Conservation (phyloP, 2,797 vertebrate species). For the Eleutherodactylus coqui region DNA sequence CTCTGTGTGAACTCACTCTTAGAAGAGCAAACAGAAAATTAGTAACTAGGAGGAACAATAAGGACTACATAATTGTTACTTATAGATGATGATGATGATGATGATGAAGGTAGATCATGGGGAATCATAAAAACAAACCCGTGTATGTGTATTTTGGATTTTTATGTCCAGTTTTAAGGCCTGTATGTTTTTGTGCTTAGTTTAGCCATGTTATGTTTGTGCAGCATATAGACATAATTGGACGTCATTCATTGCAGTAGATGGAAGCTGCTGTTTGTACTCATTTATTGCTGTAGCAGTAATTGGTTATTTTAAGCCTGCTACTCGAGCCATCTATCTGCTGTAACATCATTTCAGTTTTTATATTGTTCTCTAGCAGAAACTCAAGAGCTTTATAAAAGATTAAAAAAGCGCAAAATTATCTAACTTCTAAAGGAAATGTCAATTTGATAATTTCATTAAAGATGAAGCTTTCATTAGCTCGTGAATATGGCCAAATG, state of each 20-base stretch:
- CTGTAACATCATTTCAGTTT: neutral
- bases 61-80: no score
- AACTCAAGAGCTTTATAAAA: neutral
- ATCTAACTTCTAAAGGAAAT: conserved; percentile 28
- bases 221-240: neutral
- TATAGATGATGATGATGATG: no score
- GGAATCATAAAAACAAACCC: no score
- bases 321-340: neutral
- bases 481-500: neutral
- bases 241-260: accelerated
- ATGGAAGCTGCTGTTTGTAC: neutral
- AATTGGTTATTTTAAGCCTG: neutral
- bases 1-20: no score
- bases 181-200: no score
- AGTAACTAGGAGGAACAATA: no score
- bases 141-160: no score
- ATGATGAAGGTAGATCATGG: no score
- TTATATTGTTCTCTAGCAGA: neutral
- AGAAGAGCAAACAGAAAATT: no score
- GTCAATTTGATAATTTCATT: neutral
- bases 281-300: accelerated
- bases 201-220: conserved; percentile 22
- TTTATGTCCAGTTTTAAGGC: no score
- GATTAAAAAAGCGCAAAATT: conserved; percentile 3
- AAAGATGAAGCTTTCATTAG: neutral